Conservation (phyloP, 2,113 vertebrate species). For the Aptenodytes patagonicus region DNA sequence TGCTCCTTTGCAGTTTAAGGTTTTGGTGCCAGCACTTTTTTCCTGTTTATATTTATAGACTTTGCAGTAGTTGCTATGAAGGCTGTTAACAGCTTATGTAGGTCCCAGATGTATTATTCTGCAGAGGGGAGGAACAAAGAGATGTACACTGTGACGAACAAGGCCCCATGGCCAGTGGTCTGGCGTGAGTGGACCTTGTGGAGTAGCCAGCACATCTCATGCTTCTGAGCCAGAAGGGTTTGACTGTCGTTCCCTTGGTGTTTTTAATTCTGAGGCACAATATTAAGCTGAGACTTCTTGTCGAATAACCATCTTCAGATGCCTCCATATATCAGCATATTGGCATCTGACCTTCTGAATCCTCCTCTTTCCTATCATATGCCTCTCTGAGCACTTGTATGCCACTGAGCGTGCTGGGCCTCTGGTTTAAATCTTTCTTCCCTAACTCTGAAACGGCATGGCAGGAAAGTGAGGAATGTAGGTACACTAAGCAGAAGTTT, state of each 20-base stretch:
- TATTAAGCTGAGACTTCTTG: not conserved
- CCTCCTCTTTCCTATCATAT: not conserved
- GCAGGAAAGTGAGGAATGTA: not conserved
- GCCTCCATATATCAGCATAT: not conserved
- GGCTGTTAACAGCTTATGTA: not conserved
- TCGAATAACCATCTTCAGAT: not conserved
- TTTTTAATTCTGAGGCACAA: not conserved
- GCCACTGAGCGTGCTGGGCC: not conserved
- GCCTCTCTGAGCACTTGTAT: not conserved
- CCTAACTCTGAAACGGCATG: not conserved
- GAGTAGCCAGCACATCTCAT: not conserved
- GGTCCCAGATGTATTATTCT: not conserved
- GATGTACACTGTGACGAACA: not conserved
- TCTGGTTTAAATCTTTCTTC: not conserved
- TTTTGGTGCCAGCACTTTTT: not conserved
- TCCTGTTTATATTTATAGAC: not conserved
- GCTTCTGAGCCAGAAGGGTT: not conserved
- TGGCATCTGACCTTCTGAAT: not conserved
- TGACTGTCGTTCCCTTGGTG: not conserved
- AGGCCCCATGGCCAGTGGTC: not conserved
- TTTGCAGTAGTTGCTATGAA: not conserved
- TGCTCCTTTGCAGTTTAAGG: not conserved
- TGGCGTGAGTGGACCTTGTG: not conserved
- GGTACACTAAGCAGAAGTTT: not conserved
- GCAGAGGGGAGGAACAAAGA: not conserved